Conservation (phyloP, 2,113 vertebrate species). For the Peromyscus polionotus region DNA sequence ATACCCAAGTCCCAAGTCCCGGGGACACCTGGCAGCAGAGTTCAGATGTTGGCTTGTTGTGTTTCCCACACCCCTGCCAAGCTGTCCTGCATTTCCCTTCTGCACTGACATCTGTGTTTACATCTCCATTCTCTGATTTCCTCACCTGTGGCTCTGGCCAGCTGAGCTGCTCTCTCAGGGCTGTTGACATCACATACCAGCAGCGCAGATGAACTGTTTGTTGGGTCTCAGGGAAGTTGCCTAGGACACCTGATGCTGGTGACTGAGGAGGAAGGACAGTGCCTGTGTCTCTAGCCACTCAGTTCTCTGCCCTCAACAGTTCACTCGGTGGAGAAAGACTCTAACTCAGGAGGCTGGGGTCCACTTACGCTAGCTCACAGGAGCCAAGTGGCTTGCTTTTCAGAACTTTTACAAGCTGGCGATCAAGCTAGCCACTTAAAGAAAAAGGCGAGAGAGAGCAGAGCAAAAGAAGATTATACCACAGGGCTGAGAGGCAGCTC, state of each 20-base stretch:
- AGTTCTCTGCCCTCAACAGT: not conserved
- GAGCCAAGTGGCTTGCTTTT: not conserved
- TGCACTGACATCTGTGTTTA: conserved; percentile 33
- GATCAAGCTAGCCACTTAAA: not conserved
- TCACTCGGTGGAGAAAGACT: not conserved
- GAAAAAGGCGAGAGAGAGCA: not conserved
- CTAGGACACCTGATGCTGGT: conserved; percentile 18
- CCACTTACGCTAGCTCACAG: not conserved
- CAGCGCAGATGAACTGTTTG: not conserved
- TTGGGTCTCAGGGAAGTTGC: not conserved
- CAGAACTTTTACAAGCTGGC: not conserved
- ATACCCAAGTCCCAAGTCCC: not conserved
- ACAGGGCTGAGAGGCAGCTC: not conserved
- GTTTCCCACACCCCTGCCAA: not conserved
- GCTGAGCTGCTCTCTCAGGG: not conserved
- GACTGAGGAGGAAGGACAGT: conserved; percentile 22
- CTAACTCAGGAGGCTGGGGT: not conserved
- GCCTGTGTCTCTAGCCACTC: not conserved
- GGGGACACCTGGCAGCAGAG: not conserved
- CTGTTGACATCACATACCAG: conserved; percentile 32
- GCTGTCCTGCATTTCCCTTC: not conserved
- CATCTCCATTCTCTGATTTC: not conserved
- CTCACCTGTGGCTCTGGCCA: conserved; percentile 49
- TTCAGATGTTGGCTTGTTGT: not conserved
- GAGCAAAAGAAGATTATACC: not conserved